phyloP scores from a whole-genome alignment of 2,888 invertebrate species.

The Netelia melanura region DNA sequence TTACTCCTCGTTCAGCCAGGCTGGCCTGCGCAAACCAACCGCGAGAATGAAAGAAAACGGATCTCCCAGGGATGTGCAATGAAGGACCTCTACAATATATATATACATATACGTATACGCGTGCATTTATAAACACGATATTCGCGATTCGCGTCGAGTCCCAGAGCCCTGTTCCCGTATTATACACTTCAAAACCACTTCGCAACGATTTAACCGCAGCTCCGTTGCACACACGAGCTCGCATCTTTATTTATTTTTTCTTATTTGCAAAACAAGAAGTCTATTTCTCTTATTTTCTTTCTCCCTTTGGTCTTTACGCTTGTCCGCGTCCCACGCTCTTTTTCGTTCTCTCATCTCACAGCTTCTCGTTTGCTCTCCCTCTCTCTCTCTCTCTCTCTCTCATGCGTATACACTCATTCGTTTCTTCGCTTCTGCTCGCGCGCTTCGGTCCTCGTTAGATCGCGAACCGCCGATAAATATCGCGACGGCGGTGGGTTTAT shows the following conservation, averaged over 20 bases:
- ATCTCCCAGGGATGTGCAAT: conserved; percentile 26
- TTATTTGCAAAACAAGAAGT: background rate
- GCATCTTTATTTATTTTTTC: background rate
- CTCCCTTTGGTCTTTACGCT: background rate
- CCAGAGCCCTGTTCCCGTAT: background rate
- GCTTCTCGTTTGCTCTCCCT: conserved; percentile 54
- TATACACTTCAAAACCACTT: background rate
- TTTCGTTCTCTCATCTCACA: conserved; percentile 35
- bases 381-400: conserved; percentile 55
- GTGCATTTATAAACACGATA: conserved; percentile 8
- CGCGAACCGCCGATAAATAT: conserved; percentile 62
- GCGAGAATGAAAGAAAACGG: conserved; percentile 32
- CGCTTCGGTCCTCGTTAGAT: conserved; percentile 62
- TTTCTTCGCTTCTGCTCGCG: conserved; percentile 13
- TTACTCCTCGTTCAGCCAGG: conserved; percentile 15
- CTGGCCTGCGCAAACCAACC: conserved; percentile 42
- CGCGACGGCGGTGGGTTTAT: conserved; percentile 64
- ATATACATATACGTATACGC: background rate
- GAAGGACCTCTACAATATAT: background rate
- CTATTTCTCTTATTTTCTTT: background rate
- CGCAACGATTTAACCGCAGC: background rate
- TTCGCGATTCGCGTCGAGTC: background rate
- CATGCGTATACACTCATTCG: conserved; percentile 31
- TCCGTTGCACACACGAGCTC: background rate
- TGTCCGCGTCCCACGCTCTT: conserved; percentile 16